Evolutionary conservation across 2,113 vertebrate species (phyloP).

Genomic region (Oryzias javanicus): DNA sequence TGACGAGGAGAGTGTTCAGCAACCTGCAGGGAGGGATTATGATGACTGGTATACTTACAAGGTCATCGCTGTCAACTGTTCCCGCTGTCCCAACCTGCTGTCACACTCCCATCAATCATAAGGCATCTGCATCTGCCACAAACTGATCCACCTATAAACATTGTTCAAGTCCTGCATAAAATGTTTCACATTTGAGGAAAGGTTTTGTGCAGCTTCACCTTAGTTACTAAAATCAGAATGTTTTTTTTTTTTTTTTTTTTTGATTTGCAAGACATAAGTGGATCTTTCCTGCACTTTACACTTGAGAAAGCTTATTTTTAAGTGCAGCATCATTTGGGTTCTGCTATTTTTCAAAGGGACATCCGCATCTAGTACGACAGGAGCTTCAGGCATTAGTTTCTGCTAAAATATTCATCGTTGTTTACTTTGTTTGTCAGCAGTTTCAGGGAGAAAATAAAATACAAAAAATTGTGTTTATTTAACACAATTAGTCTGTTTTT

Average conservation of each 20-base stretch:
- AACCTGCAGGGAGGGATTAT: conserved; percentile 55
- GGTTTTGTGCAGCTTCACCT: neutral
- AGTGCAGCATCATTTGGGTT: neutral
- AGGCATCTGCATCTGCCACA: neutral
- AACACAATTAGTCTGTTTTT: no score
- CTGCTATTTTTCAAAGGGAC: neutral
- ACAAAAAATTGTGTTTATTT: no score
- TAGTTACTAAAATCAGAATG: neutral
- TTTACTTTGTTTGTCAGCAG: no score
- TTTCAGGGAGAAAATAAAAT: no score
- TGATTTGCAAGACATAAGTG: neutral
- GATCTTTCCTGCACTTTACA: neutral
- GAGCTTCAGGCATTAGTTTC: no score
- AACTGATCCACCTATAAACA: neutral
- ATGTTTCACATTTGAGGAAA: neutral
- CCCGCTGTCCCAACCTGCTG: conserved; percentile 23
- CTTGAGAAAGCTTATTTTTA: neutral
- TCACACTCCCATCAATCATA: conserved; percentile 14
- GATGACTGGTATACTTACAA: conserved; percentile 65
- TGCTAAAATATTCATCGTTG: no score
- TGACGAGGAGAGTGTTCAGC: conserved; percentile 38
- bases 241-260: no score
- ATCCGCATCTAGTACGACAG: neutral
- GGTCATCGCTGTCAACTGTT: conserved; percentile 50
- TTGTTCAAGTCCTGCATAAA: neutral